These are phyloP conservation scores for Drosophila rhopaloa DNA, from an alignment of 1,140 invertebrate species.

Conservation along the genomic window DNA sequence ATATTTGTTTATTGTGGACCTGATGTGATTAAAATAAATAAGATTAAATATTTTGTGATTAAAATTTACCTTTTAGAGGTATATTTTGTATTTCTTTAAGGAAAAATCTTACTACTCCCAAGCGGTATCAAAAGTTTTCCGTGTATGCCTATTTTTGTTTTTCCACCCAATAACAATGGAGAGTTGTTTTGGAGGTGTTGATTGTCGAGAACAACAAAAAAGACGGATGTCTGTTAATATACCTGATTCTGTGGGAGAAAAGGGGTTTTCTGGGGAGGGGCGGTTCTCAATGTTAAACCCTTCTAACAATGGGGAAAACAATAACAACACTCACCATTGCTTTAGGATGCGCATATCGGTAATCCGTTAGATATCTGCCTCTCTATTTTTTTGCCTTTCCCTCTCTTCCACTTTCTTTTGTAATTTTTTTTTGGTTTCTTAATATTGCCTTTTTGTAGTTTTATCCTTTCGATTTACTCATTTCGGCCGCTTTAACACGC, in stretches of 20 bases:
- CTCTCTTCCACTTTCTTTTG: constrained; percentile 5
- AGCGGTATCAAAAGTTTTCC: background rate
- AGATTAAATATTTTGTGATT: too few relatives aligned
- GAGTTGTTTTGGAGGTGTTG: constrained; percentile 18
- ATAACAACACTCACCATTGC: constrained; percentile 68
- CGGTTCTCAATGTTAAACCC: background rate
- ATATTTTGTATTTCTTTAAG: too few relatives aligned
- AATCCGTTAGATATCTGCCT: constrained; percentile 23
- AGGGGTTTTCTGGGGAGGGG: background rate
- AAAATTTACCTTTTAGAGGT: too few relatives aligned
- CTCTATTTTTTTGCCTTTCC: background rate
- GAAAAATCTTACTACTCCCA: background rate
- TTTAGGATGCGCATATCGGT: constrained; percentile 72
- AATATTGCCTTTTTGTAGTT: constrained; percentile 12
- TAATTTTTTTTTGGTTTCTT: constrained; percentile 14
- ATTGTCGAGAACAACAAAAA: constrained; percentile 36
- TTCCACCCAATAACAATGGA: constrained; percentile 10
- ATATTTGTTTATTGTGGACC: too few relatives aligned
- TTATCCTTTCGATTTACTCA: constrained; percentile 34
- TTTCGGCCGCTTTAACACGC: constrained; percentile 13
- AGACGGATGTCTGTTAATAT: constrained; percentile 2
- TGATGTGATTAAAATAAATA: too few relatives aligned
- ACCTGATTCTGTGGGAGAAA: constrained; percentile 3
- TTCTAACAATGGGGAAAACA: constrained; percentile 11
- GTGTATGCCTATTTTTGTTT: background rate